phyloP scores from a whole-genome alignment of 2,797 vertebrate species.

The Lateolabrax maculatus region DNA sequence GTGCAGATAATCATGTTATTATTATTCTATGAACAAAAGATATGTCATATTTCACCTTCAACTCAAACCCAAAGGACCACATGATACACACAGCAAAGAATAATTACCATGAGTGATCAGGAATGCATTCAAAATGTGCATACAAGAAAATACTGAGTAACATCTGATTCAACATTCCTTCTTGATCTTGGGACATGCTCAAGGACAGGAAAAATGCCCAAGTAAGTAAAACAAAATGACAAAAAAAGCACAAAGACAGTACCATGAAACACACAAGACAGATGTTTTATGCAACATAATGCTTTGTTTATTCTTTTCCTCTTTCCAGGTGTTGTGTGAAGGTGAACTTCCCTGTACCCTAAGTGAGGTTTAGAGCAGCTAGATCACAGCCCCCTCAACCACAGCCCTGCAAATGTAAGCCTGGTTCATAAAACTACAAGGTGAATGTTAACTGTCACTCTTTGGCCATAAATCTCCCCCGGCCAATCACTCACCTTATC shows the following conservation, averaged over 20 bases:
- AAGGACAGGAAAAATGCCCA: conserved; percentile 37
- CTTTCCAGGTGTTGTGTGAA: conserved; percentile 57
- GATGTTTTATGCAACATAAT: conserved; percentile 48
- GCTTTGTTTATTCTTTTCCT: conserved; percentile 22
- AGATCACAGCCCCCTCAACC: conserved; percentile 37
- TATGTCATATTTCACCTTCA: conserved; percentile 37
- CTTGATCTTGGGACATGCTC: not conserved
- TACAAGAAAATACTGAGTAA: conserved; percentile 5
- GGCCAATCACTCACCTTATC: conserved; percentile 82
- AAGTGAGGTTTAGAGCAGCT: conserved; percentile 60
- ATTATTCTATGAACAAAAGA: conserved; percentile 59
- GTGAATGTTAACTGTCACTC: conserved; percentile 82
- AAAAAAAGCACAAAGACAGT: conserved; percentile 29
- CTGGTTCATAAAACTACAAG: conserved; percentile 77
- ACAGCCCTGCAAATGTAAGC: conserved; percentile 56
- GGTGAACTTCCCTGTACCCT: conserved; percentile 46
- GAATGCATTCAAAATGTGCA: conserved; percentile 34
- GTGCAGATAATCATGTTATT: conserved; percentile 58
- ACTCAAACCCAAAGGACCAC: conserved; percentile 25
- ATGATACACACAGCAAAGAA: conserved; percentile 25
- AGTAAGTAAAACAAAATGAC: conserved; percentile 19
- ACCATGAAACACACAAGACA: conserved; percentile 42
- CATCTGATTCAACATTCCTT: conserved; percentile 23
- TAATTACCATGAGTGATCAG: conserved; percentile 38
- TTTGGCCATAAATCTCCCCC: conserved; percentile 74